A percentile compares a stretch with the other conserved stretches of the same genome.
Conservation (phyloP, 2,797 vertebrate genomes). For the Rhynchotus rufescens region DNA sequence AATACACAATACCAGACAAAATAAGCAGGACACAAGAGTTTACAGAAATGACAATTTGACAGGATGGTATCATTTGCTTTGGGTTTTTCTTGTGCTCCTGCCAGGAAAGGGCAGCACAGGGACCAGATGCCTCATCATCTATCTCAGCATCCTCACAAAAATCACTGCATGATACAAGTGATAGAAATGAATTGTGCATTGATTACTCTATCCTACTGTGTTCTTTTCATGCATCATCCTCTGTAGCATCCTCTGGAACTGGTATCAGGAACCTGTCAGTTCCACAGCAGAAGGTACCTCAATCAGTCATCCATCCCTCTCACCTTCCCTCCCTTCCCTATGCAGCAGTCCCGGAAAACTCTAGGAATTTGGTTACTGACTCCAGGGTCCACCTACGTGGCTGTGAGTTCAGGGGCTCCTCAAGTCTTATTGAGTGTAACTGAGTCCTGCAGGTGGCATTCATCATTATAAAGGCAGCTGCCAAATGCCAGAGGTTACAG, state of each 20-base stretch:
- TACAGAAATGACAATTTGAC: background rate
- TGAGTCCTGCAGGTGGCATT: background rate
- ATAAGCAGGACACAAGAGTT: background rate
- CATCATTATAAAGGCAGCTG: background rate
- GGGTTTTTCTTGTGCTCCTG: background rate
- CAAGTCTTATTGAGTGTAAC: background rate
- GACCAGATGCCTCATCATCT: background rate
- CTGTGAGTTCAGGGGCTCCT: background rate
- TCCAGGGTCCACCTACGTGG: background rate
- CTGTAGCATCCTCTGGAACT: accelerated
- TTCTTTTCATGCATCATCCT: accelerated
- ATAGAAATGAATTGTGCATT: background rate
- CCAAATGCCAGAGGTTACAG: background rate
- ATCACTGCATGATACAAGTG: background rate
- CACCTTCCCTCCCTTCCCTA: background rate
- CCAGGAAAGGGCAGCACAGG: background rate
- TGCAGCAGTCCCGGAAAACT: background rate
- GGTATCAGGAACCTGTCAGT: background rate
- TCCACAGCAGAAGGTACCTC: background rate
- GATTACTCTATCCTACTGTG: background rate
- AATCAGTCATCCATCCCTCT: background rate
- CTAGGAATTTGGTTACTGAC: background rate
- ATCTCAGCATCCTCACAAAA: background rate
- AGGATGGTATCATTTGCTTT: accelerated
- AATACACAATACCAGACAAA: background rate